These are phyloP conservation scores for Pipistrellus pygmaeus DNA, from an alignment of 2,797 vertebrate species.

Conservation along the genomic window DNA sequence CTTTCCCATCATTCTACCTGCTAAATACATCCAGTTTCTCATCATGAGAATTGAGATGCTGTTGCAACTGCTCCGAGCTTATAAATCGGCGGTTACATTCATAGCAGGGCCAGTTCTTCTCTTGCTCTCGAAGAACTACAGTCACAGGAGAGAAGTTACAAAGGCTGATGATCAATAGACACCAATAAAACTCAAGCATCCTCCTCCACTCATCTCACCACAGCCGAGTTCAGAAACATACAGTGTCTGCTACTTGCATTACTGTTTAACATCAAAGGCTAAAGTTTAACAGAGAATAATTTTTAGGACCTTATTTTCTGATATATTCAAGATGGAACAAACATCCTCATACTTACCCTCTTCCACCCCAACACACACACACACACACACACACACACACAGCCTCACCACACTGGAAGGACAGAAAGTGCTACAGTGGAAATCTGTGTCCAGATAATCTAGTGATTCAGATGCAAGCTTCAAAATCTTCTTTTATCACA, in stretches of 20 bases:
- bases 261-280: slow-evolving; percentile 57
- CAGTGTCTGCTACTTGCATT: background rate
- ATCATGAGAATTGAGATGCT: slow-evolving; percentile 98
- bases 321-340: background rate
- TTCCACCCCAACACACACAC: background rate
- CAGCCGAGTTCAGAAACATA: background rate
- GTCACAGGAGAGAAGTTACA: slow-evolving; percentile 71
- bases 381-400: no score
- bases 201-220: background rate
- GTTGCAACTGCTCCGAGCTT: slow-evolving; percentile 98
- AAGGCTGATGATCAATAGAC: slow-evolving; percentile 44
- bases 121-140: slow-evolving; percentile 96
- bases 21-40: slow-evolving; percentile 96
- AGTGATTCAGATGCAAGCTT: slow-evolving; percentile 32
- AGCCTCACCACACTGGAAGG: background rate
- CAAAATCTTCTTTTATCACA: slow-evolving; percentile 18
- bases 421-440: background rate
- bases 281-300: background rate
- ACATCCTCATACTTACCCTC: background rate
- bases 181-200: slow-evolving; percentile 2
- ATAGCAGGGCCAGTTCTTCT: slow-evolving; percentile 99
- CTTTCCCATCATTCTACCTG: slow-evolving; percentile 88
- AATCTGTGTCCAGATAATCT: background rate
- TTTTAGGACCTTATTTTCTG: slow-evolving; percentile 44
- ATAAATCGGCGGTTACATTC: slow-evolving; percentile 98